A percentile compares a stretch with the other conserved stretches of the same genome.
Conservation (phyloP, 2,797 vertebrate genomes). For the Myripristis murdjan region DNA sequence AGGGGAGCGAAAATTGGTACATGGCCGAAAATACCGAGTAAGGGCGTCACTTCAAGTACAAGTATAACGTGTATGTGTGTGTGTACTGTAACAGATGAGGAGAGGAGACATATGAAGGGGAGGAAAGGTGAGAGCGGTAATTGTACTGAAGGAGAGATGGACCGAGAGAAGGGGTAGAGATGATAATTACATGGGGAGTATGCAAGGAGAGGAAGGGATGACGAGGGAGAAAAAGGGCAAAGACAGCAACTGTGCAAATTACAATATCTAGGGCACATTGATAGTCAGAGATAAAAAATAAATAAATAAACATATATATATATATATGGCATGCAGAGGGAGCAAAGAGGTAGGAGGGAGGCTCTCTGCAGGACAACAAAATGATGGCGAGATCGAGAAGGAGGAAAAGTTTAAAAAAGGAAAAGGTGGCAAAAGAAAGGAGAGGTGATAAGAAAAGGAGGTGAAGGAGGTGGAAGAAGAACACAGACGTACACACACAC, state of each 20-base stretch:
- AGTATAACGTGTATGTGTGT: conserved; percentile 3
- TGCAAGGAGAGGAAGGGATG: not conserved
- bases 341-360: conserved; percentile 46
- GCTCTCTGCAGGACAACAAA: conserved; percentile 26
- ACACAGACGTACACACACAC: conserved; percentile 34
- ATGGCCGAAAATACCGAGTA: conserved; percentile 58
- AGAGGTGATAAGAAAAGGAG: conserved; percentile 19
- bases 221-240: conserved; percentile 10
- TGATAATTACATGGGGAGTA: conserved; percentile 18
- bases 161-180: conserved; percentile 1
- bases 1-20: conserved; percentile 52
- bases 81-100: conserved; percentile 26
- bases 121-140: conserved; percentile 24
- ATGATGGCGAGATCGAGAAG: conserved; percentile 23
- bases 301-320: too few species aligned
- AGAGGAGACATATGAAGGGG: conserved; percentile 1
- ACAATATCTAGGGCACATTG: conserved; percentile 43
- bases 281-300: too few species aligned
- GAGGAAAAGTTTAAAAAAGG: conserved; percentile 32
- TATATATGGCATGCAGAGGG: conserved; percentile 34
- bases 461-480: conserved; percentile 25
- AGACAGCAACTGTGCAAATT: conserved; percentile 33
- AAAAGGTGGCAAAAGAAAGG: conserved; percentile 3
- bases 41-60: conserved; percentile 49
- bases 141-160: conserved; percentile 15